Base-by-base conservation (phyloP, 2,888 invertebrate genomes). In the Tromatobia lineatoria region DNA sequence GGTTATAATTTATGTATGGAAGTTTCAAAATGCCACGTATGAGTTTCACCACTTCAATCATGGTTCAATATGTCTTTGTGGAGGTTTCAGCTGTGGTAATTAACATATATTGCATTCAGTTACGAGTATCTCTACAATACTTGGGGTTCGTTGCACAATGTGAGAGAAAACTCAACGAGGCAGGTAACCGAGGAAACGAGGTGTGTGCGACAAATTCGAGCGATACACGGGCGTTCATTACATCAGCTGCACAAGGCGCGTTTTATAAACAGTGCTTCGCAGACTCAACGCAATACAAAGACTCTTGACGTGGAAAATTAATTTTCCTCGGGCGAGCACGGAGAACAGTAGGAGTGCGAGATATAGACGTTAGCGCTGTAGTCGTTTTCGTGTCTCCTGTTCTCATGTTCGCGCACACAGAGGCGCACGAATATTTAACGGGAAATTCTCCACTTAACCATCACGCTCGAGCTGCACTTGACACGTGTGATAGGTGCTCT, bases 231-330 rank as follows among this genome's bases (percentile, higher is more conserved):
- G 42, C 20, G 42, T 66, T 54, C 57, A 61, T 82, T 73, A 59
- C 47, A 67, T 73, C 66, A 57, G 50, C 70, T 38, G 54, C 73
- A 73, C 80, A 54, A 52, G 70, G 15, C 25, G 38, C 42, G 73
- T 77, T 73, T 34, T 78, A 52, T 50, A 54, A 42, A 64, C 64
- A 13, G 38, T 70, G 50, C 42, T 38, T 50, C 23, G 74, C 61
- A 15, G 54, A 77, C 59, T 71, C 61, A 25, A 71, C 59, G 73
- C 81, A 67, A 82, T 82, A 76, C 78, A 85, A 82, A 85, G 85
- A 85, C 81, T 82, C 85, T 85, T 69, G 85, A 83, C 77, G 79
- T 81, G 82, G 78, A 80, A 85, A 86, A 74, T 85, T 80, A 80
- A 79, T 77, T 83, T 87, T 85, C 84, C 83, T 86, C 79, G 59